Evolutionary conservation across 2,113 vertebrate genomes (phyloP).

Genomic region (Bambusicola thoracicus): DNA sequence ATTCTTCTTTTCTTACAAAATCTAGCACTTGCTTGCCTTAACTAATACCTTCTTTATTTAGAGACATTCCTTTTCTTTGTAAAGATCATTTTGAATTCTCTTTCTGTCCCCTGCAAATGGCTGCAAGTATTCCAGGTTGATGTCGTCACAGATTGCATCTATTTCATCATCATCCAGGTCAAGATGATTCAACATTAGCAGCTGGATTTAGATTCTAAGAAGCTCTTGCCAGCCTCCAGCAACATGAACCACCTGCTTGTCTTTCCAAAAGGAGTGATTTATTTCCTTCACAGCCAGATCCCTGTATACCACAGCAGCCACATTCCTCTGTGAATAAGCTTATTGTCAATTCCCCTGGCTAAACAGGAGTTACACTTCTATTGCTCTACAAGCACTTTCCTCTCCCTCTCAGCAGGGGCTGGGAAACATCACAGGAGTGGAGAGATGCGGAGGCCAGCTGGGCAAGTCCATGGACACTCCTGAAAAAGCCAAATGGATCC

Average conservation of each 20-base stretch:
- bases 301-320: neutral
- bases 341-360: neutral
- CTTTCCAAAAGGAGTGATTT: neutral
- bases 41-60: neutral
- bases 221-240: neutral
- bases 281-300: neutral
- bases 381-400: neutral
- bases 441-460: neutral
- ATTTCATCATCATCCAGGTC: conserved; percentile 16
- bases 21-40: neutral
- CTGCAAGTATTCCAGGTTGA: neutral
- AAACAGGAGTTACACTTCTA: neutral
- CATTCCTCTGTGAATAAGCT: neutral
- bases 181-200: neutral
- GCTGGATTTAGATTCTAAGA: neutral
- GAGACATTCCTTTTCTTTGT: neutral
- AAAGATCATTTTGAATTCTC: neutral
- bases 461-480: neutral
- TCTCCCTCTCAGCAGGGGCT: neutral
- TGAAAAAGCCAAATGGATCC: neutral
- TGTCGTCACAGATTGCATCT: neutral
- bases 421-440: neutral
- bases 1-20: neutral
- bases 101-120: neutral
- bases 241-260: neutral